Evolutionary conservation across 2,888 invertebrate genomes (phyloP).

Genomic region (Chelonus formosanus): DNA sequence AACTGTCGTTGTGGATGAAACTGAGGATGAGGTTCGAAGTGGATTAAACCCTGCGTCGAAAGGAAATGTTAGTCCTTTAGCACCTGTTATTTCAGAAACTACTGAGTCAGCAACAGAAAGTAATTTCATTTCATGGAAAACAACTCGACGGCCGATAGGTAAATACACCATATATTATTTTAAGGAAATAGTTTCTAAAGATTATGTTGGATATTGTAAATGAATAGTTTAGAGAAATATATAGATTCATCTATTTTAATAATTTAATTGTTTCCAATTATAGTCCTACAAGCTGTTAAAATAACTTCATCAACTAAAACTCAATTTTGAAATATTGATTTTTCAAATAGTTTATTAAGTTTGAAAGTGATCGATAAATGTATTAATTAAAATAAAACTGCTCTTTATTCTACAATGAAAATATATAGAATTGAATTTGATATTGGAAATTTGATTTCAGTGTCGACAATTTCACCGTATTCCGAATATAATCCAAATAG

Average conservation of each 20-base stretch:
- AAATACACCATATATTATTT: constrained; percentile 15
- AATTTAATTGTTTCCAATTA: too few species aligned
- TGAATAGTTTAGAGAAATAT: too few species aligned
- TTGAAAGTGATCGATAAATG: neutral
- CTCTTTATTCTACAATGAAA: too few species aligned
- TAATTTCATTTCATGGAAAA: constrained; percentile 60
- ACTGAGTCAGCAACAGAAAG: constrained; percentile 61
- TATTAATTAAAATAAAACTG: neutral
- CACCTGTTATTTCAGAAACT: constrained; percentile 51
- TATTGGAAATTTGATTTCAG: constrained; percentile 36
- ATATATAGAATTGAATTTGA: neutral
- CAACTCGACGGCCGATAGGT: constrained; percentile 61
- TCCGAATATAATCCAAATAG: constrained; percentile 57
- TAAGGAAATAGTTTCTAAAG: too few species aligned
- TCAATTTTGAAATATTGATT: too few species aligned
- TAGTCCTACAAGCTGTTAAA: too few species aligned
- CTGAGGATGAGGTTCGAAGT: constrained; percentile 47
- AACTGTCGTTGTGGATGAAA: constrained; percentile 39
- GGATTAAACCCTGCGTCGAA: constrained; percentile 48
- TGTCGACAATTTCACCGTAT: constrained; percentile 51
- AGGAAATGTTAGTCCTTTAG: constrained; percentile 51
- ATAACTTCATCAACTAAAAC: too few species aligned
- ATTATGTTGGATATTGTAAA: too few species aligned
- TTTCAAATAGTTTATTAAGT: too few species aligned
- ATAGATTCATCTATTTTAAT: too few species aligned